Conservation (phyloP, 2,797 vertebrate species). For the Buphagus erythrorhynchus region DNA sequence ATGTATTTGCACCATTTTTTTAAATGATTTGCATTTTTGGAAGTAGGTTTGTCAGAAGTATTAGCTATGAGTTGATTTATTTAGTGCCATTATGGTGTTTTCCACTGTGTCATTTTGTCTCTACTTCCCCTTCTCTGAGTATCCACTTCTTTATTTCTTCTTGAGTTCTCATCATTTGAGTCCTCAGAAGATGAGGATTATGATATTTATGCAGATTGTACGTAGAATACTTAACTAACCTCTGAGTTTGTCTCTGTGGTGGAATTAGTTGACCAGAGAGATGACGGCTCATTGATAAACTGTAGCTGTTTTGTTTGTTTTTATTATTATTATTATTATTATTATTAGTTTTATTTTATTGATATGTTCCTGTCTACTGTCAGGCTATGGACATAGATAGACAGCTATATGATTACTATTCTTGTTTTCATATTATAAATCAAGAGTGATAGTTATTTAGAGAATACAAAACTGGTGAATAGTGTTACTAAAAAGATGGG, state of each 20-base stretch:
- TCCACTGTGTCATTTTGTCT: background rate
- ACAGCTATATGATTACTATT: background rate
- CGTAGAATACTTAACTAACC: background rate
- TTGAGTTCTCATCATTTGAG: background rate
- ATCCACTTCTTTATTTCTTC: background rate
- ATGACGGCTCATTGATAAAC: background rate
- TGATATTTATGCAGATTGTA: background rate
- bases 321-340: background rate
- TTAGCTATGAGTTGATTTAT: background rate
- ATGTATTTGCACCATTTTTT: background rate
- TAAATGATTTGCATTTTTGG: background rate
- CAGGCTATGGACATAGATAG: background rate
- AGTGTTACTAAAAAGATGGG: background rate
- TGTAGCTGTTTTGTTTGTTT: background rate
- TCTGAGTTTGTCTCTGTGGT: background rate
- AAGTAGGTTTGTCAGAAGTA: background rate
- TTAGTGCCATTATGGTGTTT: background rate
- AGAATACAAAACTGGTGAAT: background rate
- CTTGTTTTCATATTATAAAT: background rate
- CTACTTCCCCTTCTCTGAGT: background rate
- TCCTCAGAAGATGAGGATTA: background rate
- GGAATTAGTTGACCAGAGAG: background rate
- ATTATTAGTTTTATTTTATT: background rate
- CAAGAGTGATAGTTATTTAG: background rate
- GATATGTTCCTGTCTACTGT: background rate